A percentile compares a stretch with the other conserved stretches of the same genome.
phyloP scores from a whole-genome alignment of 35 echinoderm and acorn worm species.

The Patiria miniata region DNA sequence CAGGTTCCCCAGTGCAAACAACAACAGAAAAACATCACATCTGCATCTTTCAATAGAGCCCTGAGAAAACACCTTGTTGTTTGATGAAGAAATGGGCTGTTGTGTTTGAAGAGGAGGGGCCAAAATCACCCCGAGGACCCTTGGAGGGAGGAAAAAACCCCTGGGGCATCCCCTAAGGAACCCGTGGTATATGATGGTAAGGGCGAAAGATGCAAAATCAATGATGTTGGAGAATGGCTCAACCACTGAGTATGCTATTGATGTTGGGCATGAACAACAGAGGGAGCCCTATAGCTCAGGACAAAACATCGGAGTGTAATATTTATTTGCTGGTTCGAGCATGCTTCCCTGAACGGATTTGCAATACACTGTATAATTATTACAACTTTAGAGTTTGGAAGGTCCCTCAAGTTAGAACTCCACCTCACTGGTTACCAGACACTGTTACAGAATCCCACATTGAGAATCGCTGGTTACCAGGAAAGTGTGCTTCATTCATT shows the following conservation, averaged over 20 bases:
- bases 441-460: no score
- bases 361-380: background rate
- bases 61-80: background rate
- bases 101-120: background rate
- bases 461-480: no score
- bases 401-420: no score
- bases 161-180: background rate
- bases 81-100: constrained; percentile 18
- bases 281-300: no score
- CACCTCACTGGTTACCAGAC: no score
- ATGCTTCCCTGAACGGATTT: background rate
- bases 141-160: background rate
- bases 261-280: no score
- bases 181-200: background rate
- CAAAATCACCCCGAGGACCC: no score
- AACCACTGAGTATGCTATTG: background rate
- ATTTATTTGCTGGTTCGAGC: background rate
- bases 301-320: no score
- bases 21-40: background rate
- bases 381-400: no score
- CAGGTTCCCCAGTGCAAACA: no score
- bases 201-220: background rate
- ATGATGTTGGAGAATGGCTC: background rate
- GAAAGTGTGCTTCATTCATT: no score
- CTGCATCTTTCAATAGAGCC: background rate